phyloP scores from a whole-genome alignment of 2,797 vertebrate genomes.

The Platyrinchus mystaceus region DNA sequence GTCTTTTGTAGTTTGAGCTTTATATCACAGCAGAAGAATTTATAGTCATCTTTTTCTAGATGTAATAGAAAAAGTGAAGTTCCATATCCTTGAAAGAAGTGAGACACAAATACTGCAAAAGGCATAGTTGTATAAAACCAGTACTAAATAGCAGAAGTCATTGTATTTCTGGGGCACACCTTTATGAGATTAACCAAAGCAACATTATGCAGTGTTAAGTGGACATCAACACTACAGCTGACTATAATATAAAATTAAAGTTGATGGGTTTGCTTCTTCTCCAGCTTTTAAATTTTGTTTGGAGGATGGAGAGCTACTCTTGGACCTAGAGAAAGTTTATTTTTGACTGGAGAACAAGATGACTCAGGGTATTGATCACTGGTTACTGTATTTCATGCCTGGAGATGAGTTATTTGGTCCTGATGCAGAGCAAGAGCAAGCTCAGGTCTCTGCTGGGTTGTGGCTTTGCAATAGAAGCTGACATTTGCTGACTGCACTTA shows the following conservation, averaged over 20 bases:
- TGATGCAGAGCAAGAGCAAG: not conserved
- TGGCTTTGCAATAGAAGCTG: not conserved
- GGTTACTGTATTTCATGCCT: not conserved
- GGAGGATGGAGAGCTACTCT: not conserved
- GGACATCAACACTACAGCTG: not conserved
- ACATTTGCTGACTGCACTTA: not conserved
- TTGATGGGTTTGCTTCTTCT: not conserved
- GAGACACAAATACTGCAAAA: not conserved
- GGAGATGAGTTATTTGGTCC: not conserved
- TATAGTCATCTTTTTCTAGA: not conserved
- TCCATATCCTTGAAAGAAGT: not conserved
- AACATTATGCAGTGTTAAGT: not conserved
- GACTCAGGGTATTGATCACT: not conserved
- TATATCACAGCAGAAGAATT: constrained; percentile 14
- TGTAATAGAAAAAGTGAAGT: constrained; percentile 1
- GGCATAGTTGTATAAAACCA: not conserved
- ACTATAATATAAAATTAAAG: not conserved
- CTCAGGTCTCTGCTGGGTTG: not conserved
- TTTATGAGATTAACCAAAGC: not conserved
- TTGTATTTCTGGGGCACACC: not conserved
- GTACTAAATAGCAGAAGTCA: not conserved
- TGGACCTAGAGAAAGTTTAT: not conserved
- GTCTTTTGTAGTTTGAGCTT: constrained; percentile 19
- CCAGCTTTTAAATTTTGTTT: not conserved
- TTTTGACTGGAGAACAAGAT: not conserved